A percentile compares a stretch with the other conserved stretches of the same genome.
These are phyloP conservation scores for Crotalus viridis DNA, from an alignment of 2,113 vertebrate species.

Conservation along the genomic window DNA sequence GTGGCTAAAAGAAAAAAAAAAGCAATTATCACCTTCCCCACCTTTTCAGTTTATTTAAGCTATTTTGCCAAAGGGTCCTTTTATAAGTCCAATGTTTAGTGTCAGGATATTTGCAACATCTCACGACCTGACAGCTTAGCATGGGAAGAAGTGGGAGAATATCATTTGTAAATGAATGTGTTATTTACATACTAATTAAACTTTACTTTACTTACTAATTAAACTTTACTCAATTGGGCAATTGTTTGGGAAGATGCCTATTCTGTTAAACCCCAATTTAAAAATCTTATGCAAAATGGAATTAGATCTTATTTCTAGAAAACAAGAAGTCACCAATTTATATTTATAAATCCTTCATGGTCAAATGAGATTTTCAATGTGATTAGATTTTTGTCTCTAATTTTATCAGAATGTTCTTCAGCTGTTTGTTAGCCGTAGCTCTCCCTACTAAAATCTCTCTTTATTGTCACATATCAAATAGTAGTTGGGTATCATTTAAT, in stretches of 20 bases:
- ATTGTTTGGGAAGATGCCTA: constrained; percentile 49
- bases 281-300: constrained; percentile 23
- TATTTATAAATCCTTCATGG: constrained; percentile 6
- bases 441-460: not conserved
- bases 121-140: constrained; percentile 62
- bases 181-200: constrained; percentile 71
- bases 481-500: not conserved
- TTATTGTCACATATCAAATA: not conserved
- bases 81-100: constrained; percentile 62
- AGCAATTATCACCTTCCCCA: constrained; percentile 46
- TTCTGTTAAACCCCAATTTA: constrained; percentile 53
- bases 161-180: constrained; percentile 58
- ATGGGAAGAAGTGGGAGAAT: constrained; percentile 56
- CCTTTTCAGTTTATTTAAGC: constrained; percentile 54
- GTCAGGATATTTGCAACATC: constrained; percentile 61
- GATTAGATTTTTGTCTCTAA: not conserved
- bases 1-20: constrained; percentile 13
- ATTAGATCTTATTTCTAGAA: not conserved
- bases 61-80: constrained; percentile 61
- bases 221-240: constrained; percentile 60
- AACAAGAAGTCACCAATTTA: not conserved
- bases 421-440: not conserved
- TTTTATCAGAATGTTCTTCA: constrained; percentile 12
- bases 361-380: not conserved
- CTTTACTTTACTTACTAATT: constrained; percentile 64